Base-by-base conservation (phyloP, 2,113 vertebrate species). In the Lutjanus erythropterus region DNA sequence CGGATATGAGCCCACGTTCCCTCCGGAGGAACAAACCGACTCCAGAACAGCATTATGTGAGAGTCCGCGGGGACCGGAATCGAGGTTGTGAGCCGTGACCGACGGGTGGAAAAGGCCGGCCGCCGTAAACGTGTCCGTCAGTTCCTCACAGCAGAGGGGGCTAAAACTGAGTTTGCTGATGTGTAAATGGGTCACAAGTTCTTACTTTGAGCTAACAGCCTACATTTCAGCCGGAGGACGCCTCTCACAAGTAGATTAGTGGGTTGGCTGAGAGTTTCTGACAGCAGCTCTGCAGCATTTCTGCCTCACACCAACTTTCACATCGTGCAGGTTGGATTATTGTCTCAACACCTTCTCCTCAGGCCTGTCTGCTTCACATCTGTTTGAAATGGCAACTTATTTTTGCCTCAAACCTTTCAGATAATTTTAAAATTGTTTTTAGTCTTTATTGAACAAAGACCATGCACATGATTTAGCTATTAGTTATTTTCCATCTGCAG, bases 121-220 rank as follows among this genome's bases (percentile, higher is more conserved):
- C 25, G 21, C 12, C 47, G 9, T 31, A 4, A 61, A 21, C 1
- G 76, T 33, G 62, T 66, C 65, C 46, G 4, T 41, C 52, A 2
- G 62, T 23, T 46, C 21, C 21, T 72, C 55, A 0, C 49, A 64
- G 44, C 71, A 25, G 25, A 61, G 31, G 11, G 42, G 19, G 69
- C 68, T 84, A 66, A 84, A 75, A 73, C 15, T 4, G 78, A 79
- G 77, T 64, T 61, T 41, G 58, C 35, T 42, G 80, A 33, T 42
- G 67, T 71, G 73, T 68, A 83, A 90, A 80, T 83, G 81, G 89
- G 89, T 84, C 86, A 80, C 3, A 1, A 12, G 77, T 55, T 65
- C 23, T 71, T 42, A 3, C 52, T 86, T 19, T 18, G 46, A 77
- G 79, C 25, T 1, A 39, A 25, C 67, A 50, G 66, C 59, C 76